Conservation (phyloP, 37 sponge, comb jelly and placozoan species). For the Tethya wilhelma region DNA sequence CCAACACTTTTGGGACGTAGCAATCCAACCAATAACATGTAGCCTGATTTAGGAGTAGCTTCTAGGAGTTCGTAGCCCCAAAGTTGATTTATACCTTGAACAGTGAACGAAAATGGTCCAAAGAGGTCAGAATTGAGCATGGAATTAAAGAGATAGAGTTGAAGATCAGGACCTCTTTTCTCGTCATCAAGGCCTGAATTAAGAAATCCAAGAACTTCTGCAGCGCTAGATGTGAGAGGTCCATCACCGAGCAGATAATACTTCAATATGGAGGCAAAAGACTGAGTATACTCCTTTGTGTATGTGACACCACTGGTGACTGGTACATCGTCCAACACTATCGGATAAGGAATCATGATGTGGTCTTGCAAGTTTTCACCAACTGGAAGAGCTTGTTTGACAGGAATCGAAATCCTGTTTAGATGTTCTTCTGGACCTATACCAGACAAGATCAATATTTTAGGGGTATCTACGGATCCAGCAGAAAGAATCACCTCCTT, state of each 20-base stretch:
- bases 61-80: slow-evolving; percentile 43
- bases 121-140: background rate
- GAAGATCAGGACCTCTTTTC: slow-evolving; percentile 42
- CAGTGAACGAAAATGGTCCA: background rate
- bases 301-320: background rate
- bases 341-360: slow-evolving; percentile 56
- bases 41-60: slow-evolving; percentile 13
- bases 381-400: slow-evolving; percentile 71
- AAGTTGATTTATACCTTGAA: slow-evolving; percentile 13
- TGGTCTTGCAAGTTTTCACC: slow-evolving; percentile 91
- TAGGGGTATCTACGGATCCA: slow-evolving; percentile 75
- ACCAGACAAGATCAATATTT: slow-evolving; percentile 82
- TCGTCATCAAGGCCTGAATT: slow-evolving; percentile 10
- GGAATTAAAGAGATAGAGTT: slow-evolving; percentile 34
- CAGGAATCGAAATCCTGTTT: slow-evolving; percentile 12
- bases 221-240: slow-evolving; percentile 32
- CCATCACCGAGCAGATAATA: slow-evolving; percentile 50
- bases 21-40: slow-evolving; percentile 26
- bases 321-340: slow-evolving; percentile 17
- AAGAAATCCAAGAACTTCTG: slow-evolving; percentile 54
- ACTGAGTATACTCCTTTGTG: slow-evolving; percentile 11
- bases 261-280: slow-evolving; percentile 12
- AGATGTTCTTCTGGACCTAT: slow-evolving; percentile 81
- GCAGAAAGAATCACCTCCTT: slow-evolving; percentile 83
- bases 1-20: slow-evolving; percentile 76